These are phyloP conservation scores for Axinella damicornis DNA, from an alignment of 37 sponge, comb jelly and placozoan species.

Conservation along the genomic window DNA sequence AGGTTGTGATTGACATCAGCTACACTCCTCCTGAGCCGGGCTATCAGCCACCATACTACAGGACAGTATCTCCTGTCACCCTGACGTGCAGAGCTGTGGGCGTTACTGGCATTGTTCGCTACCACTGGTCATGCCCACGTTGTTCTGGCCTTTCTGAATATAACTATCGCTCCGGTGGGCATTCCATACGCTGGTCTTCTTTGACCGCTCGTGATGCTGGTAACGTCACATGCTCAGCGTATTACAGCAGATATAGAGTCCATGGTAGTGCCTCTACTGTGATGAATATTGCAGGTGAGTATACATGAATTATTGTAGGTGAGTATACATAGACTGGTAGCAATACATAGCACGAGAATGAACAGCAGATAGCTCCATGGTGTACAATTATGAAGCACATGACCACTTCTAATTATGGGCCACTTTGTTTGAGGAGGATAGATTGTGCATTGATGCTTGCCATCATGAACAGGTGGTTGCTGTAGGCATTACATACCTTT, in stretches of 20 bases:
- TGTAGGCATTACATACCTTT: too few species aligned
- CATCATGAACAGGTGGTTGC: too few species aligned
- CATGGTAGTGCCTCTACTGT: background rate
- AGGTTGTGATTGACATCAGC: background rate
- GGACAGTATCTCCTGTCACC: conserved; percentile 2
- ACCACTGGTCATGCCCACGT: background rate
- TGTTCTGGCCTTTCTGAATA: conserved; percentile 5
- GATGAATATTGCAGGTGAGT: conserved; percentile 15
- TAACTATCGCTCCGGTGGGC: background rate
- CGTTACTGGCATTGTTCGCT: background rate
- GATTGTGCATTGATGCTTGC: too few species aligned
- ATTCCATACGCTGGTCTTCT: background rate
- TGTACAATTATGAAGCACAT: too few species aligned
- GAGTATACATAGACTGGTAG: too few species aligned
- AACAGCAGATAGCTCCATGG: too few species aligned
- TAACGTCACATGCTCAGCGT: conserved; percentile 5
- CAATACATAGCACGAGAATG: too few species aligned
- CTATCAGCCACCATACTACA: conserved; percentile 19
- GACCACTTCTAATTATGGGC: too few species aligned
- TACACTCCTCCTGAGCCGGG: conserved; percentile 11
- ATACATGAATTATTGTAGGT: too few species aligned
- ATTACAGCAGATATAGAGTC: conserved; percentile 1
- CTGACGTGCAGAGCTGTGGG: conserved; percentile 9
- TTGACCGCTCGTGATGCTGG: conserved; percentile 11
- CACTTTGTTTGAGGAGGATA: too few species aligned